Base-by-base conservation (phyloP, 92 coral and sea anemone genomes). In the Actinostola sp. region DNA sequence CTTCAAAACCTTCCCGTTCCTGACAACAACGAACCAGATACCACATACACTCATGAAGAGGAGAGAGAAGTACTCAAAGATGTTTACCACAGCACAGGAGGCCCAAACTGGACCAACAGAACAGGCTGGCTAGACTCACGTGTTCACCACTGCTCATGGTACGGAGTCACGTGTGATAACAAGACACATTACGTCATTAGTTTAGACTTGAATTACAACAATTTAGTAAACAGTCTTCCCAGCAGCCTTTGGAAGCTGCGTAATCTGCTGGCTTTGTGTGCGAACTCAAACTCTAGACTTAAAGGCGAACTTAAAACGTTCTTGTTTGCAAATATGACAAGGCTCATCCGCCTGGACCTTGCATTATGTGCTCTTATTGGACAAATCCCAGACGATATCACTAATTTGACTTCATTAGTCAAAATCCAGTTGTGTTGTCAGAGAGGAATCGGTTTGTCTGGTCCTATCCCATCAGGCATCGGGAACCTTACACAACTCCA, bases 221-320 rank as follows among this genome's bases (percentile, higher is more conserved):
- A 84, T 25, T 59, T 91, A 8, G 63, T 48, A 16, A 92, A 89
- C 9, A 76, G 73, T 11, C 66, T 86, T 60, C 85, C 88, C 31
- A 80, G 72, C 61, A 84, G 72, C 61, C 78, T 91, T 28, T 91
- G 97, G 97, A 82, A 65, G 70, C 73, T 91, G 27, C 92, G 97
- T 4, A 88, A 88, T 68, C 72, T 91, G 48, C 90, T 83, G 78
- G 87, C 86, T 15, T 26, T 91, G 52, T 84, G 90, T 25, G 55
- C 78, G 33, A 45, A 20, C 26, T 2, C 48, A 3, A 91, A 87
- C 59, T 14, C 33, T 2, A 26, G 32, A 36, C 72, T 88, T 21
- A 28, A 21, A 51, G 97, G 93, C 2, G 51, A 65, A 32, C 26
- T 88, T 23, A 59, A 71, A 3, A 56, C 63, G 1, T 64, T 91